These are phyloP conservation scores for Campaea margaritaria DNA, from an alignment of 2,888 invertebrate genomes.

Conservation along the genomic window DNA sequence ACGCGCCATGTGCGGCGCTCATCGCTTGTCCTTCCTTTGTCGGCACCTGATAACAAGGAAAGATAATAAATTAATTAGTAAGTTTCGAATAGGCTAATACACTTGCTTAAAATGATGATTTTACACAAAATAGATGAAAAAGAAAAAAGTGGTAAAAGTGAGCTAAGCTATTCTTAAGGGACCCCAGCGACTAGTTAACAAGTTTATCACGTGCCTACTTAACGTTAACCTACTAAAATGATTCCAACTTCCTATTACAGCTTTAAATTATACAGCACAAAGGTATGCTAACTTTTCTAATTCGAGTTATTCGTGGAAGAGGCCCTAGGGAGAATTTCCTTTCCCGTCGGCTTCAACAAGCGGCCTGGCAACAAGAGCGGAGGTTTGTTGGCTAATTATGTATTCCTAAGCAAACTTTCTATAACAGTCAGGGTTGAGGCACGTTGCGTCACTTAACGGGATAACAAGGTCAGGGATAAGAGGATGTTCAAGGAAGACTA, in stretches of 20 bases:
- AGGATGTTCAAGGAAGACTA: slow-evolving; percentile 13
- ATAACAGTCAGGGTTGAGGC: slow-evolving; percentile 11
- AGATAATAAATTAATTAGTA: slow-evolving; percentile 1
- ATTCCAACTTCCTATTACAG: neutral
- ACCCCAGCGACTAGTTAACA: neutral
- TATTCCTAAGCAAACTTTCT: slow-evolving; percentile 33
- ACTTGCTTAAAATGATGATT: neutral
- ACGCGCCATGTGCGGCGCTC: slow-evolving; percentile 88
- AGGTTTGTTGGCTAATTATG: slow-evolving; percentile 29
- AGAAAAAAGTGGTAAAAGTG: neutral
- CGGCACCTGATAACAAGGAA: slow-evolving; percentile 82
- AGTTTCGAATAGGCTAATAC: neutral
- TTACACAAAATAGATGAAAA: neutral
- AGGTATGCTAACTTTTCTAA: neutral
- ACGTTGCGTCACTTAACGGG: slow-evolving; percentile 15
- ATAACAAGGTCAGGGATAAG: slow-evolving; percentile 25
- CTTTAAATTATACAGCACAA: neutral
- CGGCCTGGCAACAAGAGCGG: slow-evolving; percentile 22
- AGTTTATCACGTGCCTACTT: neutral
- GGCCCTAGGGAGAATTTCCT: neutral
- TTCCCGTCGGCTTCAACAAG: slow-evolving; percentile 8
- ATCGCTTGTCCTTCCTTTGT: slow-evolving; percentile 89
- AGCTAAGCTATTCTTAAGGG: neutral
- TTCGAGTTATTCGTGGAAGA: neutral
- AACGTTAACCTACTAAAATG: neutral